These are phyloP conservation scores for Pherbina coryleti DNA, from an alignment of 2,888 invertebrate genomes.

Conservation along the genomic window DNA sequence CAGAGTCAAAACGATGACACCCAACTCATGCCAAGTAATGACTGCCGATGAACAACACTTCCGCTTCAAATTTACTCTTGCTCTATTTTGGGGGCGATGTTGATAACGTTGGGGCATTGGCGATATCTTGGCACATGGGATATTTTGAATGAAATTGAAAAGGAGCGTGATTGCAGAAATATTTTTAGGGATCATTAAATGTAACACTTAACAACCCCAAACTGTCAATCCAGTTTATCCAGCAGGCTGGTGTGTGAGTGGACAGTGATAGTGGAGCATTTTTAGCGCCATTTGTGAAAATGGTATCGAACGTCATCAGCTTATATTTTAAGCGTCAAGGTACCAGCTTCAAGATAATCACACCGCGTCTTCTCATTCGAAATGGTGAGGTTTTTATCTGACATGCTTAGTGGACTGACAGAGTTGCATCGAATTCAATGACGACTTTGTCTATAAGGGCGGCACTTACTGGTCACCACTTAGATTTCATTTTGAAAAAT, in stretches of 20 bases:
- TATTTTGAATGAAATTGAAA: conserved; percentile 25
- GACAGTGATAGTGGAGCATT: conserved; percentile 13
- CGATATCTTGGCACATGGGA: conserved; percentile 10
- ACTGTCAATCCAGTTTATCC: conserved; percentile 57
- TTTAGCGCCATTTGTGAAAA: not conserved
- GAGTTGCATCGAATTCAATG: too few relatives aligned
- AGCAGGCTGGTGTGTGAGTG: conserved; percentile 29
- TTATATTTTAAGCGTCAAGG: not conserved
- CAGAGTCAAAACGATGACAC: not conserved
- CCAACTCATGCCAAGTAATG: not conserved
- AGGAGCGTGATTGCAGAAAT: conserved; percentile 52
- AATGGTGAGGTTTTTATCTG: too few relatives aligned
- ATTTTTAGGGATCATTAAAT: conserved; percentile 62
- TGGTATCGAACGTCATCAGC: not conserved
- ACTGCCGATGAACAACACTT: not conserved
- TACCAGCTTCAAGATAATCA: not conserved
- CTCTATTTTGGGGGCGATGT: not conserved
- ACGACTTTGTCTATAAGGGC: too few relatives aligned
- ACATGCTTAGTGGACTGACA: too few relatives aligned
- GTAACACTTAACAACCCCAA: conserved; percentile 55
- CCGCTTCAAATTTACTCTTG: conserved; percentile 29
- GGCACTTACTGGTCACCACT: too few relatives aligned
- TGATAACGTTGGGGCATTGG: not conserved
- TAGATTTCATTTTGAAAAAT: too few relatives aligned
- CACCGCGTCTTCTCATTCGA: not conserved